Evolutionary conservation across 2,888 invertebrate species (phyloP).

Genomic region (Ornithoptera alexandrae): DNA sequence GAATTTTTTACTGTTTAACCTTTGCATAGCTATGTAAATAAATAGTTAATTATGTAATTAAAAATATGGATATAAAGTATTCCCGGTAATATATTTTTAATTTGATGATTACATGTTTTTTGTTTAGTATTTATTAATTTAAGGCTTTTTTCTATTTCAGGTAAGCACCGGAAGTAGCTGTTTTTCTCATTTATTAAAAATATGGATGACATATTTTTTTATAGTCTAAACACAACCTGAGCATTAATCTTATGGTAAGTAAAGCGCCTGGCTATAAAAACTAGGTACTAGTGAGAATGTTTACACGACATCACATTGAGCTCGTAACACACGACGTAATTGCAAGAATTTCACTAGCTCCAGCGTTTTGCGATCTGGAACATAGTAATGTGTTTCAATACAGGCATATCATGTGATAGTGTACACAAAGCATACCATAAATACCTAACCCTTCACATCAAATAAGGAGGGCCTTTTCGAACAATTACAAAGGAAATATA

Average conservation of each 20-base stretch:
- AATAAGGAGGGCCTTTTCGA: slow-evolving; percentile 60
- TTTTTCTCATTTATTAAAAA: neutral
- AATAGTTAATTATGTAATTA: no score
- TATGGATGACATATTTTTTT: neutral
- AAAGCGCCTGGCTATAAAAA: neutral
- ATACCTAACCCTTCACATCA: slow-evolving; percentile 70
- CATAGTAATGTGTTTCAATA: neutral
- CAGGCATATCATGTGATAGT: no score
- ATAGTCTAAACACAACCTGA: neutral
- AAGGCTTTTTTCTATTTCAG: neutral
- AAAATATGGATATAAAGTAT: neutral
- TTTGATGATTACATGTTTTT: neutral
- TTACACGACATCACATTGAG: neutral
- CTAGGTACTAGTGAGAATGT: neutral
- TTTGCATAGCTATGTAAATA: no score
- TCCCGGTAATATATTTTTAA: neutral
- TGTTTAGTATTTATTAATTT: neutral
- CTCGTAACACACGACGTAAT: neutral
- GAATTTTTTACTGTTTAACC: no score
- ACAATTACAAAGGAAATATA: slow-evolving; percentile 67
- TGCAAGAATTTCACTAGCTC: no score
- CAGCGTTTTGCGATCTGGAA: neutral
- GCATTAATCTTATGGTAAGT: neutral
- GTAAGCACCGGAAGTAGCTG: neutral
- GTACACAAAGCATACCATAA: slow-evolving; percentile 47